These are phyloP conservation scores for Galaxias olidus DNA, from an alignment of 2,797 vertebrate species.

Conservation along the genomic window DNA sequence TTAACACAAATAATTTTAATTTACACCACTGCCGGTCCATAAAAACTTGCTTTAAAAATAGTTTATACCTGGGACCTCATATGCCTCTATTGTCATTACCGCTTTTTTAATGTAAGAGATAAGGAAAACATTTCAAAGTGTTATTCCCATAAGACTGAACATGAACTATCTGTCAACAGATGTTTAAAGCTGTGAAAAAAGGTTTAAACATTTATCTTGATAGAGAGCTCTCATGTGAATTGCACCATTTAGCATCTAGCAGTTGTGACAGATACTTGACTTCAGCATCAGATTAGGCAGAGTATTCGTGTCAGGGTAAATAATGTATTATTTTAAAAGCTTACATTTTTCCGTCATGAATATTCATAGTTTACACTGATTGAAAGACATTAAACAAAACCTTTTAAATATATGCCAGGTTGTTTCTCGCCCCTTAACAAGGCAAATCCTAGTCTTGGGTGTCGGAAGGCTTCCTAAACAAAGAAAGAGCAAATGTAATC, in stretches of 20 bases:
- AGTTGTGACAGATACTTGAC: slow-evolving; percentile 73
- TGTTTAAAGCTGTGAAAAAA: slow-evolving; percentile 66
- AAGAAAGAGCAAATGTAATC: slow-evolving; percentile 1
- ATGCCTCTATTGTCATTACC: slow-evolving; percentile 46
- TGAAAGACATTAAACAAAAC: slow-evolving; percentile 52
- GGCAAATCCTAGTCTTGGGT: not conserved
- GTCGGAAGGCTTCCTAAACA: not conserved
- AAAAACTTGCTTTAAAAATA: slow-evolving; percentile 22
- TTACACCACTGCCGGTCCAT: slow-evolving; percentile 12
- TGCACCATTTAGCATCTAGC: slow-evolving; percentile 71
- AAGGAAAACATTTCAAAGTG: slow-evolving; percentile 57
- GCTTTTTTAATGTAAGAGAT: slow-evolving; percentile 29
- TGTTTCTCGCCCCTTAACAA: slow-evolving; percentile 30
- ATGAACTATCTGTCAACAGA: slow-evolving; percentile 69
- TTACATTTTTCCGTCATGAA: slow-evolving; percentile 55
- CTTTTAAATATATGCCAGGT: slow-evolving; percentile 23
- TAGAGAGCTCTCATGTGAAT: slow-evolving; percentile 61
- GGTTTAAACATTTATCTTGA: slow-evolving; percentile 47
- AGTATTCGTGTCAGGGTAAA: slow-evolving; percentile 50
- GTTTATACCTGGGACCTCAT: slow-evolving; percentile 25
- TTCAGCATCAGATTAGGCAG: slow-evolving; percentile 55
- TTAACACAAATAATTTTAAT: slow-evolving; percentile 5
- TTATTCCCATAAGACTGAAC: slow-evolving; percentile 55
- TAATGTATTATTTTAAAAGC: slow-evolving; percentile 62
- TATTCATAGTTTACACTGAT: slow-evolving; percentile 65